Conservation (phyloP, 2,113 vertebrate genomes). For the Paradoxurus hermaphroditus region DNA sequence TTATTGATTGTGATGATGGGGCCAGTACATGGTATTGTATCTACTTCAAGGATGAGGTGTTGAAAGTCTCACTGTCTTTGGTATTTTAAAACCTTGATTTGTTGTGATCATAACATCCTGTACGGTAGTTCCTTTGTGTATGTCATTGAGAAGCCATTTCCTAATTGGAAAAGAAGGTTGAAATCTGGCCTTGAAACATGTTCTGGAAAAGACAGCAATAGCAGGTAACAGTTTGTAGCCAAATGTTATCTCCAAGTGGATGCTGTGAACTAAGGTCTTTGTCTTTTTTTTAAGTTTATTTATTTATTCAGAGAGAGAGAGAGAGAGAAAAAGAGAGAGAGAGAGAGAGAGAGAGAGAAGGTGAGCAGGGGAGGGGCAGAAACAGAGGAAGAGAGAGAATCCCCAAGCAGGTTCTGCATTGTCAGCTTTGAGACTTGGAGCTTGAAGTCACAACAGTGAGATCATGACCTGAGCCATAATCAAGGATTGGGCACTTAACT, state of each 20-base stretch:
- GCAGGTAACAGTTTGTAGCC: background rate
- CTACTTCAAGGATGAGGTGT: background rate
- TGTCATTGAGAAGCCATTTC: background rate
- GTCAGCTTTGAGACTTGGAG: no score
- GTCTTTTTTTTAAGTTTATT: background rate
- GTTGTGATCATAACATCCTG: background rate
- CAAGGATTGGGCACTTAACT: no score
- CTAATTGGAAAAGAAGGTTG: background rate
- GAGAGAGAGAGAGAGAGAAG: no score
- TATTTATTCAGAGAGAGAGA: no score
- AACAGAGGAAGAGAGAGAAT: no score
- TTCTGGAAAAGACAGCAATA: background rate
- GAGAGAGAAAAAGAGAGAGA: no score
- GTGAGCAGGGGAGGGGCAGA: no score
- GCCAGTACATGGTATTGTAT: background rate
- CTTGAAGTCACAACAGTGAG: no score
- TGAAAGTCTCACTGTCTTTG: background rate
- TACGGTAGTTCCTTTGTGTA: background rate
- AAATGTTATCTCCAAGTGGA: background rate
- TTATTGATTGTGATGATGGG: background rate
- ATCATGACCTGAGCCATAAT: no score
- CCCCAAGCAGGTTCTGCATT: no score
- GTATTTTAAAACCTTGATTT: background rate
- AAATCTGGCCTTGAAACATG: background rate
- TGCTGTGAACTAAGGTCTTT: background rate